Conservation (phyloP, 92 coral and sea anemone genomes). For the Zoanthus sansibaricus region DNA sequence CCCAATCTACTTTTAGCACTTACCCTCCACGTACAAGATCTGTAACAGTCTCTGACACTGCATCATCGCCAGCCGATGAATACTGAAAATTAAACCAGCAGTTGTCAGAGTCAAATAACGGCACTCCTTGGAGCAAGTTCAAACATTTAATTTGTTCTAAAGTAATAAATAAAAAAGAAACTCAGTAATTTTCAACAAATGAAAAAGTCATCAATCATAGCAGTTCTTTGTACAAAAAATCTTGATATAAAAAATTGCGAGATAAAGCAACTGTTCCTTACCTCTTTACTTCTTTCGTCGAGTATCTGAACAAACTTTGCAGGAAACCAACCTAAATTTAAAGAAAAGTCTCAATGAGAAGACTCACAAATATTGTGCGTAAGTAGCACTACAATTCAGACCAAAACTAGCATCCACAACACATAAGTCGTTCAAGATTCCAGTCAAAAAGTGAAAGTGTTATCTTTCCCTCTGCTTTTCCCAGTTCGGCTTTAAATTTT, state of each 20-base stretch:
- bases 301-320: conserved; percentile 98
- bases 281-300: conserved; percentile 99
- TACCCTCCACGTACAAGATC: conserved; percentile 98
- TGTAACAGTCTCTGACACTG: conserved; percentile 97
- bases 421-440: no score
- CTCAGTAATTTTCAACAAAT: no score
- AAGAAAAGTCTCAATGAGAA: neutral
- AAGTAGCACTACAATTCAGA: no score
- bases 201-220: no score
- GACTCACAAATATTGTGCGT: no score
- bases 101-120: neutral
- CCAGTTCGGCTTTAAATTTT: no score
- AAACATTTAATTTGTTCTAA: no score
- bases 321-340: conserved; percentile 92
- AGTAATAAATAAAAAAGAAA: no score
- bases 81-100: conserved; percentile 56
- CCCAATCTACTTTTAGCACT: conserved; percentile 22
- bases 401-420: no score
- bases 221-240: neutral
- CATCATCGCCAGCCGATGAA: conserved; percentile 97
- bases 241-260: neutral
- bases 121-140: no score
- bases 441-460: no score
- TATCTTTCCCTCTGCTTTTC: no score
- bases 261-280: conserved; percentile 12